These are phyloP conservation scores for Cathartes aura DNA, from an alignment of 2,113 vertebrate genomes.

Conservation along the genomic window DNA sequence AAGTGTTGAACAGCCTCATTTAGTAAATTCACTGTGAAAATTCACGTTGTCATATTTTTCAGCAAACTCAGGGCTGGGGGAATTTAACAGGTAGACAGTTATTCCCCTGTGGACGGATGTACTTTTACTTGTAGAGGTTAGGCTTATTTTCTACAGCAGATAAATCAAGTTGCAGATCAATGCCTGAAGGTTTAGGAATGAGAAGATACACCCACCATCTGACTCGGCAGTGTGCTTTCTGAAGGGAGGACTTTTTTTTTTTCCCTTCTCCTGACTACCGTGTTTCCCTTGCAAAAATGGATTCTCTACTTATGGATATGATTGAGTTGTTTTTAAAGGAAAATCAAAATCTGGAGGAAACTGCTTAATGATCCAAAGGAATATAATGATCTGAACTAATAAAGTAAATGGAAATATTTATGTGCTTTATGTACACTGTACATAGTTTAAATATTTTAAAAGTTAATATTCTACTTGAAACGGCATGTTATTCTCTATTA, in stretches of 20 bases:
- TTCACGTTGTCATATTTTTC: neutral
- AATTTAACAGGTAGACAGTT: neutral
- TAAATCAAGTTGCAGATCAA: neutral
- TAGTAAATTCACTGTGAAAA: constrained; percentile 58
- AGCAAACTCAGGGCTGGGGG: constrained; percentile 45
- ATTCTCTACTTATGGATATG: neutral
- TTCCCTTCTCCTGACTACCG: no score
- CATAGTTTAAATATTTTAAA: constrained; percentile 48
- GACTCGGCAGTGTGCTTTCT: neutral
- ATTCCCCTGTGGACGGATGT: neutral
- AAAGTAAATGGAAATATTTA: constrained; percentile 59
- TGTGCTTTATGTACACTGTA: constrained; percentile 61
- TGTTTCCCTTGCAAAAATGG: neutral
- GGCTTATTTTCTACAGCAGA: neutral
- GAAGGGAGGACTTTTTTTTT: neutral
- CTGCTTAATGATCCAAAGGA: constrained; percentile 34
- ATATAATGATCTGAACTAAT: constrained; percentile 57
- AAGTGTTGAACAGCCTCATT: neutral
- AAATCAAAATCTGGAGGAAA: neutral
- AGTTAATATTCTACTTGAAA: constrained; percentile 70
- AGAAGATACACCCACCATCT: neutral
- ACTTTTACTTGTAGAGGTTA: neutral
- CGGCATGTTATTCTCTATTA: constrained; percentile 43
- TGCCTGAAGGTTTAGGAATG: neutral
- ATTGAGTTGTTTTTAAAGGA: neutral